phyloP scores from a whole-genome alignment of 2,797 vertebrate species.

The Esox lucius region DNA sequence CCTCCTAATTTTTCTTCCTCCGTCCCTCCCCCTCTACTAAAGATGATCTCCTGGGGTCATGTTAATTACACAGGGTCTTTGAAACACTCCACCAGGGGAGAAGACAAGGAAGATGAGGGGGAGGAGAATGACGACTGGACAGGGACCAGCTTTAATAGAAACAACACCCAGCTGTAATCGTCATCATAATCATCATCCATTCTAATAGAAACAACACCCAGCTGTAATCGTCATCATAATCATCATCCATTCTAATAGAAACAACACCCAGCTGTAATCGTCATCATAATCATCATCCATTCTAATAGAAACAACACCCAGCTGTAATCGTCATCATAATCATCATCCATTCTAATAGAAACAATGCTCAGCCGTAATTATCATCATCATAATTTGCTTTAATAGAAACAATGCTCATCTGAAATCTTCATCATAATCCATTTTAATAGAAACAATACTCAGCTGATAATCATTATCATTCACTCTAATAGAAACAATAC shows the following conservation, averaged over 20 bases:
- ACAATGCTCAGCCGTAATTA: slow-evolving; percentile 17
- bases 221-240: slow-evolving; percentile 19
- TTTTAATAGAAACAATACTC: neutral
- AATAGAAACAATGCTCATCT: neutral
- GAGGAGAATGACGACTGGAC: neutral
- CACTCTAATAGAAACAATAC: neutral
- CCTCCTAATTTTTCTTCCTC: neutral
- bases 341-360: too few species aligned
- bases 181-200: neutral
- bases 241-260: neutral
- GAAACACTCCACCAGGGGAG: slow-evolving; percentile 6
- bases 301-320: neutral
- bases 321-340: slow-evolving; percentile 16
- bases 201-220: neutral
- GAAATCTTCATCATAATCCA: slow-evolving; percentile 4
- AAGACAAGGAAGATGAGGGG: neutral
- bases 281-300: neutral
- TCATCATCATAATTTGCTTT: neutral
- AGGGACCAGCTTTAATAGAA: neutral
- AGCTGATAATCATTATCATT: neutral
- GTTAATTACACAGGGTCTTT: slow-evolving; percentile 48
- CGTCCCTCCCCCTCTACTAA: neutral
- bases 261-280: slow-evolving; percentile 20
- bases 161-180: slow-evolving; percentile 21
- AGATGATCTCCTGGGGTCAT: slow-evolving; percentile 33